Evolutionary conservation across 1,140 invertebrate genomes (phyloP).

Genomic region (Helicorthomorpha holstii): DNA sequence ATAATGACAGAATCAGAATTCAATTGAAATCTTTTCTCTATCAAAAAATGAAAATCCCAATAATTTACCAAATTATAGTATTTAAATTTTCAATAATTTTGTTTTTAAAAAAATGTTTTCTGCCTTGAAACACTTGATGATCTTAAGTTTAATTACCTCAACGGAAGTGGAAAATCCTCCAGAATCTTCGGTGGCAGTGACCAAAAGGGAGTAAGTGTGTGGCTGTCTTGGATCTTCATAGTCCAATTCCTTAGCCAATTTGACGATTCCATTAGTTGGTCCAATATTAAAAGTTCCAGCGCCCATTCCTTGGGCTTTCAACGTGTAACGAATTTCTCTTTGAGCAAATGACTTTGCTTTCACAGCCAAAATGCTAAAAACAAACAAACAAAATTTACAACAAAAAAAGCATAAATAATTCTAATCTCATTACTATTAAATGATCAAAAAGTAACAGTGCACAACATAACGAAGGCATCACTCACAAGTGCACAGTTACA

Average conservation of each 20-base stretch:
- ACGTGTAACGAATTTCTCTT: constrained; percentile 79
- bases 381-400: constrained; percentile 6
- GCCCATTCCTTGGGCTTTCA: constrained; percentile 83
- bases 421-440: too few species aligned
- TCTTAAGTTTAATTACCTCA: constrained; percentile 58
- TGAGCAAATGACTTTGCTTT: constrained; percentile 93
- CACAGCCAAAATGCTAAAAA: constrained; percentile 78
- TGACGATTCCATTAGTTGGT: constrained; percentile 80
- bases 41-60: too few species aligned
- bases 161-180: constrained; percentile 89
- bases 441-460: too few species aligned
- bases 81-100: too few species aligned
- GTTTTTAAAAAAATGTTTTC: too few species aligned
- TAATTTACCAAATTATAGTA: too few species aligned
- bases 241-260: constrained; percentile 83
- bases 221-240: constrained; percentile 85
- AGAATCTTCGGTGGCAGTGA: constrained; percentile 87
- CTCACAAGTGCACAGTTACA: too few species aligned
- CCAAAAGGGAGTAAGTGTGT: constrained; percentile 75
- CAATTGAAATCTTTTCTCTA: too few species aligned
- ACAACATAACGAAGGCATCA: too few species aligned
- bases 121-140: too few species aligned
- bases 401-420: background rate
- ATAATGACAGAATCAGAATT: too few species aligned
- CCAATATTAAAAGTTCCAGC: constrained; percentile 90